These are phyloP conservation scores for Drosophila melanosoma DNA, from an alignment of 2,888 invertebrate genomes.

Conservation along the genomic window DNA sequence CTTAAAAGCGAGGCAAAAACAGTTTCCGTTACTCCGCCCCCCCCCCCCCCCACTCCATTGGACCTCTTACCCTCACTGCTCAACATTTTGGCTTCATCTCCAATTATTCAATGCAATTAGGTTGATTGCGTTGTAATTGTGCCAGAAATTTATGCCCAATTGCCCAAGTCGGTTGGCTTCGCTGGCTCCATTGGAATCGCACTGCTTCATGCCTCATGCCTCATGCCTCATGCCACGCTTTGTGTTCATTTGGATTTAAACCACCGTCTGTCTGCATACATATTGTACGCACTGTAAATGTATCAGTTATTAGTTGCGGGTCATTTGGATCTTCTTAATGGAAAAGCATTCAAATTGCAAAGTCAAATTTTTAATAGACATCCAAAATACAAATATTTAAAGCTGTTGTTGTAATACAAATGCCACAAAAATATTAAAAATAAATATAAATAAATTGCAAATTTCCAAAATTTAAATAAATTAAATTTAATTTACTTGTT, in stretches of 20 bases:
- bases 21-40: not conserved
- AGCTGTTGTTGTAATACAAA: not conserved
- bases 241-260: slow-evolving; percentile 23
- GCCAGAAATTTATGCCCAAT: slow-evolving; percentile 74
- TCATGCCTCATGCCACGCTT: not conserved
- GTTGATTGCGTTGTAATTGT: slow-evolving; percentile 75
- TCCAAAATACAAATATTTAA: not conserved
- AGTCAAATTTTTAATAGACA: not conserved
- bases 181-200: slow-evolving; percentile 11
- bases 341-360: not conserved
- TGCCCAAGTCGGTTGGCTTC: slow-evolving; percentile 52
- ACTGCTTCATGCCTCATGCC: not conserved
- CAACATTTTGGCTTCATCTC: slow-evolving; percentile 42
- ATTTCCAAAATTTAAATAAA: not conserved
- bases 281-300: slow-evolving; percentile 3
- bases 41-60: not conserved
- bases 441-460: not conserved
- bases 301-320: slow-evolving; percentile 1
- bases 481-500: not conserved
- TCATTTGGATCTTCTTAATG: not conserved
- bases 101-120: slow-evolving; percentile 81
- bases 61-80: not conserved
- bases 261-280: slow-evolving; percentile 22
- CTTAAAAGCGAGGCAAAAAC: not conserved
- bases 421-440: not conserved